phyloP scores from a whole-genome alignment of 2,888 invertebrate species.

The Fabriciana adippe region DNA sequence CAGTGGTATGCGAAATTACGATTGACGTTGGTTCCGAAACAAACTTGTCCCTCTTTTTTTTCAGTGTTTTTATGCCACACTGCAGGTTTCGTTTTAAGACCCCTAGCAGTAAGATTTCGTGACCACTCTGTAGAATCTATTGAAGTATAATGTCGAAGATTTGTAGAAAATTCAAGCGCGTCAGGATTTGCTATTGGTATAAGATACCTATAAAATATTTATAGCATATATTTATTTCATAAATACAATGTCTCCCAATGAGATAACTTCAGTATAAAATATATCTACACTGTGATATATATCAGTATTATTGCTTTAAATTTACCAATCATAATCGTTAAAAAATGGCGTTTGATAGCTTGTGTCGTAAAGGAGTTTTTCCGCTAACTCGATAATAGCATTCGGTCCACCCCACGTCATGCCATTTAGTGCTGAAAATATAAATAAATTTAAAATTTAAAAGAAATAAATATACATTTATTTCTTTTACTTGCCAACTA shows the following conservation, averaged over 20 bases:
- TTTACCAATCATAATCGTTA: constrained; percentile 76
- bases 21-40: constrained; percentile 73
- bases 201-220: constrained; percentile 58
- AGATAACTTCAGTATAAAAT: not conserved
- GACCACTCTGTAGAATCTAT: constrained; percentile 57
- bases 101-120: constrained; percentile 54
- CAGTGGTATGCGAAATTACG: constrained; percentile 77
- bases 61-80: constrained; percentile 72
- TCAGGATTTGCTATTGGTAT: constrained; percentile 74
- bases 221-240: not conserved
- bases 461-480: not conserved
- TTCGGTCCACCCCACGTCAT: constrained; percentile 75
- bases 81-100: constrained; percentile 49
- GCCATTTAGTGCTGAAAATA: constrained; percentile 60
- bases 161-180: constrained; percentile 64
- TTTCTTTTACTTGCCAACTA: no score
- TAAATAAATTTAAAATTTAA: not conserved
- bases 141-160: constrained; percentile 46
- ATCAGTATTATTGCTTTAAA: not conserved
- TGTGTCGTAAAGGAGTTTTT: constrained; percentile 65
- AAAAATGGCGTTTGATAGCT: constrained; percentile 75
- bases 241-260: no score
- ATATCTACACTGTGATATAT: not conserved
- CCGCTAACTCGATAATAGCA: constrained; percentile 64
- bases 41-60: constrained; percentile 49